Base-by-base conservation (phyloP, 2,888 invertebrate genomes). In the Xanthorhoe designata region DNA sequence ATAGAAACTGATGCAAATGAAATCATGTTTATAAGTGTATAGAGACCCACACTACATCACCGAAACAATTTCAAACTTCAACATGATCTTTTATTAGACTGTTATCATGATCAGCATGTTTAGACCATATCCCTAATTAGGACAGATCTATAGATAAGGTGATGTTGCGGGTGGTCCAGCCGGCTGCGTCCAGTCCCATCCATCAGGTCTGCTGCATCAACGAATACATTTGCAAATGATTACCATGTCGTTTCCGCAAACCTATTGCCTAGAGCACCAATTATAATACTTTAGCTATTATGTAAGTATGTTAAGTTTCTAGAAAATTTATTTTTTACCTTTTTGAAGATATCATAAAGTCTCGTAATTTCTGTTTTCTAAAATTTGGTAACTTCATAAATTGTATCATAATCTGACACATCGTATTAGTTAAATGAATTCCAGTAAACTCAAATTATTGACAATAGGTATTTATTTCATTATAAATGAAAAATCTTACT, bases 71-170 rank as follows among this genome's bases (percentile, higher is more conserved):
- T 35, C 2, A 9, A 35, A 9, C 8, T 9, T 10, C 2, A 35
- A 35, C 8, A 35, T 13, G 38, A 42, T 42, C 13, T 13, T 13
- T 13, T 42, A 42, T 42, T 42, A 13, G 38, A 13, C 38, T 13
- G 13, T 13, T 42, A 42, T 13, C 38, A 59, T 38, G 38, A 59
- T 19, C 81, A 76, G 54, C 80, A 81, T 81, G 70, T 84, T 85
- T 83, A 49, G 61, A 49, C 72, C 61, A 67, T 70, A 79, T 80
- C 87, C 82, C 87, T 89, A 90, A 90, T 90, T 89, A 89, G 88
- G 82, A 74, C 84, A 70, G 67, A 66, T 63, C 38, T 64, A 61
- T 32, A 49, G 82, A 81, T 81, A 80, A 78, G 69, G 72, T 75
- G 82, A 80, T 81, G 79, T 73, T 71, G 58, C 80, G 81, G 82